Percentiles rank a stretch among this genome's conserved stretches.
Evolutionary conservation across 2,113 vertebrate species (phyloP).

Genomic region (Podilymbus podiceps): DNA sequence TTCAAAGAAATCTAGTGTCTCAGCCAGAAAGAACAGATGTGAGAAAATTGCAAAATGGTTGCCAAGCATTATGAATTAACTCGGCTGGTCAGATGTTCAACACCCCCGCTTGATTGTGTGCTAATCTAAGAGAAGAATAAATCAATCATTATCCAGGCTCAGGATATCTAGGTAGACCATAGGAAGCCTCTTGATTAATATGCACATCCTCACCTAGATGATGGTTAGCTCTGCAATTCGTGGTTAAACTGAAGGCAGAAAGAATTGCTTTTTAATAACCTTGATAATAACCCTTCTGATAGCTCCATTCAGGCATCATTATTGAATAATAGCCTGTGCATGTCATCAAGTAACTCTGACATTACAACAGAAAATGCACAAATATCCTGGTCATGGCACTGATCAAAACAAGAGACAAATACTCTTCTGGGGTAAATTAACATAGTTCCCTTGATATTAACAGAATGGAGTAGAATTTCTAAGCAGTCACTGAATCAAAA

Average conservation of each 20-base stretch:
- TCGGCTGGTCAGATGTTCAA: conserved; percentile 51
- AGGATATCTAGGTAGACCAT: conserved; percentile 33
- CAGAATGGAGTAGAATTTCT: background rate
- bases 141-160: conserved; percentile 55
- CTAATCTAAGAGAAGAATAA: background rate
- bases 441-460: background rate
- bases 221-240: conserved; percentile 23
- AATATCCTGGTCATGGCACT: conserved; percentile 21
- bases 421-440: background rate
- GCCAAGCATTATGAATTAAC: conserved; percentile 27
- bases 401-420: conserved; percentile 29
- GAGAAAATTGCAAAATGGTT: conserved; percentile 23
- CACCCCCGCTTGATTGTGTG: conserved; percentile 24
- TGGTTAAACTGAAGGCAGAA: conserved; percentile 42
- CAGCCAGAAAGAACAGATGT: conserved; percentile 59
- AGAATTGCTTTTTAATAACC: conserved; percentile 67
- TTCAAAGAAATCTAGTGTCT: conserved; percentile 10
- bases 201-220: conserved; percentile 43
- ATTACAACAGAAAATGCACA: conserved; percentile 33
- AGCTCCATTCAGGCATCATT: conserved; percentile 49
- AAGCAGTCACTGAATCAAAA: background rate
- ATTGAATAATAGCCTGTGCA: conserved; percentile 40
- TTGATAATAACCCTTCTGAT: conserved; percentile 62
- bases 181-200: conserved; percentile 70
- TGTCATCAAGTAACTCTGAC: conserved; percentile 24